Evolutionary conservation across 1,140 invertebrate genomes (phyloP), one percentile per base, ranked within the genome.

Genomic region (Platyscapa corneri): DNA sequence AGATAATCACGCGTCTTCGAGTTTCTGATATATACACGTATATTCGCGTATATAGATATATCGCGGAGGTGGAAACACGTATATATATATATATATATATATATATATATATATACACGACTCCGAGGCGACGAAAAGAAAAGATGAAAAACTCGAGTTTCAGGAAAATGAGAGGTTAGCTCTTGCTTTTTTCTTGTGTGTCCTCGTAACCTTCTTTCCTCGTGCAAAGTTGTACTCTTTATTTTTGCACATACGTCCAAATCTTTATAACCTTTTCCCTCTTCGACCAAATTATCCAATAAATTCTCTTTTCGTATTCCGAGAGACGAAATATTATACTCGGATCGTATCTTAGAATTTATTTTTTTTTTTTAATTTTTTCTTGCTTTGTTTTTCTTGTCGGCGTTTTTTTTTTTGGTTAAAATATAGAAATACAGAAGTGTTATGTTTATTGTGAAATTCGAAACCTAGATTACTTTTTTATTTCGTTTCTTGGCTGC

Each of bases 141-240:
- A 80, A 85, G 77, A 85, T 85, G 83, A 85, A 85, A 80, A 80
- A 37, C 37, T 65, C 83, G 34, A 85, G 76, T n/a, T 85, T 49
- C 49, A 80, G 49, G 37, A 80, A 85, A 85, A 56, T 49, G n/a
- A 74, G 32, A 85, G 83, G 83, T 85, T 85, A 85, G 77, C 37
- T 85, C 56, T 84, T 83, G 16, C 12, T 23, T 42, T 60, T 46
- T 27, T 53, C 1, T 46, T 2, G 6, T 16, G 34, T 16, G 56
- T 30, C 12, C 14, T 39, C 30, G 30, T 72, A 72, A 72, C 42
- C 30, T 82, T 49, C 3, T 67, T 81, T 32, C 42, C 27, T 42
- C 30, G 8, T 53, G 49, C 1, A n/a, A 42, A 37, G 42, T 23
- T 76, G 10, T 3, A 6, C 1, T 0, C 16, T 75, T 27, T 42